Evolutionary conservation across 2,797 vertebrate genomes (phyloP), one percentile per base, ranked within the genome.

Genomic region (Gymnothorax javanicus): DNA sequence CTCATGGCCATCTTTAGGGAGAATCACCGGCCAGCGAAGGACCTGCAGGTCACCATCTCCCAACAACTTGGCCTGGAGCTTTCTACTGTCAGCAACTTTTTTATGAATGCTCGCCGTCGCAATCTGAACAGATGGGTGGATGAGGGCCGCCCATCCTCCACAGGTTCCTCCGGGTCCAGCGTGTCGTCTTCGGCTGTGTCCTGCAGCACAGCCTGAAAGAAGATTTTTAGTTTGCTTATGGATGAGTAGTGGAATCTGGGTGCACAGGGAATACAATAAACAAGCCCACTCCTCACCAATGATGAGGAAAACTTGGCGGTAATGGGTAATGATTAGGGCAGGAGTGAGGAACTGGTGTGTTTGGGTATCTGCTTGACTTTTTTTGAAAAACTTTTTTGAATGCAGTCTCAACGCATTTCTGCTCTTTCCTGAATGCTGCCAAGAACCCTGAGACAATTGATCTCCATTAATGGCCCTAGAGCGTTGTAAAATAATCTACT

Each of bases 81-180:
- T 3, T 96, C 96, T 90, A 97, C 97, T 0, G 97, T 97, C 89
- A 96, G 96, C 95, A 97, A 97, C 93, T 97, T 97, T 96, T 97
- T 97, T 94, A 97, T 97, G 97, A 97, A 97, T 4, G 96, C 97
- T 84, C 96, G 97, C 85, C 95, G 97, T 85, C 95, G 97, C 91
- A 97, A 97, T 90, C 43, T 96, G 94, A 97, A 96, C 95, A 97
- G 96, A 91, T 97, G 97, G 97, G 94, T 92, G 1, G 97, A 97
- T 4, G 97, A 97, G 92, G 96, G 96, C 77, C 95, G 96, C 7
- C 96, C 96, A 7, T 96, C 96, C 91, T 96, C 96, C 91, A 96
- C 96, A 0, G 96, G 94, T 15, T 96, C 95, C 90, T 96, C 96
- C 7, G 95, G 96, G 85, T 95, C 95, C 92, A 95, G 94, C 86